Evolutionary conservation across 2,888 invertebrate genomes (phyloP), one percentile per base, ranked within the genome.

Genomic region (Chloromyia formosa): DNA sequence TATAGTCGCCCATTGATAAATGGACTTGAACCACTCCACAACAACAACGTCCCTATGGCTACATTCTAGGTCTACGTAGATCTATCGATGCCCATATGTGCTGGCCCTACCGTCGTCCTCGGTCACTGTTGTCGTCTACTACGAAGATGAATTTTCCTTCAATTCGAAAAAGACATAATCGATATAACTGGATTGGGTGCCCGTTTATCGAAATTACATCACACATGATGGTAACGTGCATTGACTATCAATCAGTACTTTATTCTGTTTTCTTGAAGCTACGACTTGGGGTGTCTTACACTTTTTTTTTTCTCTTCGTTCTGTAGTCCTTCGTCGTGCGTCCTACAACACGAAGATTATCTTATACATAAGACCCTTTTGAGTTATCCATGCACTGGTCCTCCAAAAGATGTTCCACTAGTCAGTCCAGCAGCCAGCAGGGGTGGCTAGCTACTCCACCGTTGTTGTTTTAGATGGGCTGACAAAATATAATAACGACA

Each of bases 191-290:
- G 71, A 71, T 71, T 71, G 71, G 71, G 66, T 22, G 14, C 42
- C 64, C 75, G 74, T 74, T 75, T 75, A 75, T 75, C 75, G 75
- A 75, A 75, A 75, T 75, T 75, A 75, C 75, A 75, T 75, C 75
- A 75, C 71, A 71, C 73, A 56, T 75, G 75, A 68, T 73, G 73
- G 69, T 69, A 75, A 75, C 75, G 75, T 75, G 75, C 74, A 69
- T 64, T 54, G 74, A 75, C 75, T 75, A 75, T 75, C 75, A 75
- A 75, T 75, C 75, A 75, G 69, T 72, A 40, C 56, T 66, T 66
- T 66, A 49, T 66, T 18, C 66, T 40, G 45, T 58, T 56, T 69
- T 16, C 35, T 27, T 58, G n/a, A n/a, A 4, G 27, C 27, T 35
- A 7, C 27, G 3, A 35, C 58, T 22, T 58, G 60, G 9, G 10